These are phyloP conservation scores for Chirona hameri DNA, from an alignment of 2,888 invertebrate species.

Conservation along the genomic window DNA sequence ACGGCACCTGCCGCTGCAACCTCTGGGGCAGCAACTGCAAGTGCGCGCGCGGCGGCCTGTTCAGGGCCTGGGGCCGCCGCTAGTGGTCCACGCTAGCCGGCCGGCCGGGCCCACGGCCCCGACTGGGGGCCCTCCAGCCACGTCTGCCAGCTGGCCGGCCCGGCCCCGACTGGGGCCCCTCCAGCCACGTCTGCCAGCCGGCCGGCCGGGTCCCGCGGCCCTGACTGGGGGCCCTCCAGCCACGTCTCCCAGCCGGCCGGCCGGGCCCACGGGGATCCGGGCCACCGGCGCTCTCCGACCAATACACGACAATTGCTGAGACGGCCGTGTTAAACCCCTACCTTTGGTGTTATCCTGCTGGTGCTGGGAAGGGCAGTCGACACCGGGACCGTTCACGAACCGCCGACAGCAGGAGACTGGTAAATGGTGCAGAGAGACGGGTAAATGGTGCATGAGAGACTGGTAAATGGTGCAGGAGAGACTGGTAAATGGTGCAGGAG, in stretches of 20 bases:
- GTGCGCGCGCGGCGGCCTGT: constrained; percentile 81
- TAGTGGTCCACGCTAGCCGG: neutral
- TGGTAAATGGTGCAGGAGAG: no score
- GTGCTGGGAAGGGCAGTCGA: no score
- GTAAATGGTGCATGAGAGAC: no score
- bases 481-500: no score
- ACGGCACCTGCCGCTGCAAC: constrained; percentile 80
- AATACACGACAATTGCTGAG: no score
- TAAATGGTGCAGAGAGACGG: no score
- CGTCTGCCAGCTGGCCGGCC: neutral
- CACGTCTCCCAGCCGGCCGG: neutral
- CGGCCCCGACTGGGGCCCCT: constrained; percentile 4
- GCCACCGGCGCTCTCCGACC: neutral
- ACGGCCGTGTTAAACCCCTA: no score
- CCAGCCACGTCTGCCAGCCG: neutral
- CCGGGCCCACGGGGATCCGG: no score
- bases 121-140: neutral
- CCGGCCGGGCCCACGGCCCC: neutral
- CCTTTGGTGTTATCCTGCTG: no score
- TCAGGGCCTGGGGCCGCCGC: constrained; percentile 46
- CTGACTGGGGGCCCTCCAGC: no score
- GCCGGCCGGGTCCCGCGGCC: neutral
- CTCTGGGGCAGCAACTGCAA: constrained; percentile 84
- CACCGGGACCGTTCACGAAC: no score
- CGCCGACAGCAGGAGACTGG: no score